These are phyloP conservation scores for Drosophila nigrodunni DNA, from an alignment of 1,140 invertebrate species.

Conservation along the genomic window DNA sequence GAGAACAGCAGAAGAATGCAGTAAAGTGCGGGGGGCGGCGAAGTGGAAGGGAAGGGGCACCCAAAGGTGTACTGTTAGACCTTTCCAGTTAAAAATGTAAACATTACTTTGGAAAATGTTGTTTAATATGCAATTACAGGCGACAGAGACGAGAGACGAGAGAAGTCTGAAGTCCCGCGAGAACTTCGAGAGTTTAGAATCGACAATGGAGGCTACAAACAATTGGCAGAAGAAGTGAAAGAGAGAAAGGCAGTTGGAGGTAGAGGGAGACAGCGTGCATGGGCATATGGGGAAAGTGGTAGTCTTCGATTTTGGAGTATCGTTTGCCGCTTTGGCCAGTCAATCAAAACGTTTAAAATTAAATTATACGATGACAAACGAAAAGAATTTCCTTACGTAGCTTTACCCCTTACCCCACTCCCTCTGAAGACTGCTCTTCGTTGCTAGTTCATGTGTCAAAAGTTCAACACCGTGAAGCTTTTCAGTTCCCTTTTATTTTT, in stretches of 20 bases:
- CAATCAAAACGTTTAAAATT: conserved; percentile 76
- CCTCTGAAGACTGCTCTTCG: background rate
- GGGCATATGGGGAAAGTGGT: background rate
- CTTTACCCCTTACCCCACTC: background rate
- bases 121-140: conserved; percentile 81
- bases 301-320: conserved; percentile 20
- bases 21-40: background rate
- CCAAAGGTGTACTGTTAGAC: conserved; percentile 21
- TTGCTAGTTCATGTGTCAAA: conserved; percentile 35
- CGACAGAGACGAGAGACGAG: conserved; percentile 33
- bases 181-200: background rate
- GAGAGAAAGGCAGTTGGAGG: background rate
- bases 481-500: conserved; percentile 17
- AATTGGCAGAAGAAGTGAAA: background rate
- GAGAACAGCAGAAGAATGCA: background rate
- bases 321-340: conserved; percentile 64
- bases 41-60: background rate
- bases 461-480: conserved; percentile 46
- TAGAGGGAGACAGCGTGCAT: background rate
- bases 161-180: background rate
- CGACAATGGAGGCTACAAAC: conserved; percentile 19
- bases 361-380: conserved; percentile 80
- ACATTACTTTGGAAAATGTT: conserved; percentile 73
- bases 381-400: conserved; percentile 66
- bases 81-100: conserved; percentile 63